Percentiles rank a stretch among this genome's conserved stretches.
Conservation (phyloP, 2,888 invertebrate genomes). For the Xanthorhoe spadicearia region DNA sequence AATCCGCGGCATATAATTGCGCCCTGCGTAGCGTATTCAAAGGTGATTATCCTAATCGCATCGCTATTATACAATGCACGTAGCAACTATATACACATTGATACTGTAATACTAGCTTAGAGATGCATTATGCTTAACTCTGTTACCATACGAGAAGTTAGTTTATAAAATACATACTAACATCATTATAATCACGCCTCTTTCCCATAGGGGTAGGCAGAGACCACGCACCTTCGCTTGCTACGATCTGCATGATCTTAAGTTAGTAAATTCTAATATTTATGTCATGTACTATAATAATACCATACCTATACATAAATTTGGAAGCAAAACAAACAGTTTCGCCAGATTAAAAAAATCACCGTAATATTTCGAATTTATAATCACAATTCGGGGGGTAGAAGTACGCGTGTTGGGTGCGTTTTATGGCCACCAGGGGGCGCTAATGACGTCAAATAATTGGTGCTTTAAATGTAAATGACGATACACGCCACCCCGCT, state of each 20-base stretch:
- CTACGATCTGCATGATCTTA: no score
- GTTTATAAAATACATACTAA: no score
- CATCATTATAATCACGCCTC: no score
- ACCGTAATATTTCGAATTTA: constrained; percentile 77
- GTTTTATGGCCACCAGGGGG: constrained; percentile 80
- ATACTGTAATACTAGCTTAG: no score
- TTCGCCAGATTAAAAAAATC: constrained; percentile 74
- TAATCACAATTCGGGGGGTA: constrained; percentile 66
- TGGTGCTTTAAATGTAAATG: constrained; percentile 85
- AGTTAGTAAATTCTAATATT: no score
- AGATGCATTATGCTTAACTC: no score
- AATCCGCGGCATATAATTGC: constrained; percentile 45
- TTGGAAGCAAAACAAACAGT: constrained; percentile 38
- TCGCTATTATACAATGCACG: constrained; percentile 30
- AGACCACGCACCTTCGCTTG: no score
- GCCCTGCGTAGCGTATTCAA: constrained; percentile 41
- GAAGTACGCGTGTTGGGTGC: constrained; percentile 77
- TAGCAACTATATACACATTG: no score
- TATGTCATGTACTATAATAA: no score
- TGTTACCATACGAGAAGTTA: no score
- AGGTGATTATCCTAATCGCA: constrained; percentile 43
- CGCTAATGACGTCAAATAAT: constrained; percentile 84
- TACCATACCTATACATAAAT: background rate
- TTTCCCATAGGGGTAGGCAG: no score
- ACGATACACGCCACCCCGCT: constrained; percentile 71